Conservation (phyloP, 2,797 vertebrate genomes). For the Anniella stebbinsi region DNA sequence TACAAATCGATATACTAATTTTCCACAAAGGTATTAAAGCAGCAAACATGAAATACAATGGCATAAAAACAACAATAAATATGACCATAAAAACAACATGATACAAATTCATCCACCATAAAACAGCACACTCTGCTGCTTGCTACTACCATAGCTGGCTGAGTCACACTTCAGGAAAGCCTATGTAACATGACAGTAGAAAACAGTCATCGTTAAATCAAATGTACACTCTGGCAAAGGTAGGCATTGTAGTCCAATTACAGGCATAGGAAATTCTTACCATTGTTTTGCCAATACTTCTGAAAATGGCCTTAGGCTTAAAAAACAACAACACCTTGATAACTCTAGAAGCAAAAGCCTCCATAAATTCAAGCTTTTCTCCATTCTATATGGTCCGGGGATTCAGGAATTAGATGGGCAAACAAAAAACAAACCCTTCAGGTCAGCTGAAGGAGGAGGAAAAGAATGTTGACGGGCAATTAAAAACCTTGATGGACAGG, state of each 20-base stretch:
- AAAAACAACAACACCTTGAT: no score
- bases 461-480: neutral
- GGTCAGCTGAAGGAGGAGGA: neutral
- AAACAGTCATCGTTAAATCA: neutral
- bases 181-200: no score
- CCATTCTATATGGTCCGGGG: neutral
- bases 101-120: no score
- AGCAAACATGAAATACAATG: no score
- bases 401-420: neutral
- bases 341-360: neutral
- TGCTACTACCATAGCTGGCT: no score
- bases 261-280: neutral
- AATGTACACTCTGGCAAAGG: neutral
- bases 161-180: no score
- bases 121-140: no score
- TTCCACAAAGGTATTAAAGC: no score
- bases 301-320: neutral
- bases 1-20: no score
- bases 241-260: neutral
- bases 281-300: neutral
- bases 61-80: no score
- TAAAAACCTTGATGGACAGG: neutral
- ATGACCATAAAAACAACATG: no score
- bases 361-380: neutral
- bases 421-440: neutral